Conservation (phyloP, 2,113 vertebrate genomes). For the Rhadina sibilatrix region DNA sequence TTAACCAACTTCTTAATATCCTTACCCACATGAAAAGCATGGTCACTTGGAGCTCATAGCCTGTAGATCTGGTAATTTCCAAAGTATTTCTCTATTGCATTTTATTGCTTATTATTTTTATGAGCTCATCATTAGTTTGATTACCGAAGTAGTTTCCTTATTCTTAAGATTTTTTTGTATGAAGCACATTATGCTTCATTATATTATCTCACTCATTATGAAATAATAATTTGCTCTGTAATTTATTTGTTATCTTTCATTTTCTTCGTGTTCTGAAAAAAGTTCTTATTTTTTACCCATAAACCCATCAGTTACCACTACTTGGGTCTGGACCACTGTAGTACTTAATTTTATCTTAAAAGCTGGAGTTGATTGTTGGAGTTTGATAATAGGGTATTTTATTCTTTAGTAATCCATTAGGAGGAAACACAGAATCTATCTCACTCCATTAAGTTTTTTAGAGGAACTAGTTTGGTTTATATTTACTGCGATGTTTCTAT, state of each 20-base stretch:
- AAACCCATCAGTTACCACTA: background rate
- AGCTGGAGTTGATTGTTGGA: background rate
- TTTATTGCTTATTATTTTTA: constrained; percentile 1
- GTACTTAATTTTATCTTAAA: background rate
- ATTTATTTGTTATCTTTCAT: background rate
- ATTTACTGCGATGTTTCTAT: background rate
- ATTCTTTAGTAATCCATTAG: background rate
- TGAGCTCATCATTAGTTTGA: background rate
- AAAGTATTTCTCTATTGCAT: background rate
- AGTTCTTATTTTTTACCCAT: background rate
- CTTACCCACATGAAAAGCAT: background rate
- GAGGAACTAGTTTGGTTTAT: background rate
- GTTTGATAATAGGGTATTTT: background rate
- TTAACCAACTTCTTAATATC: background rate
- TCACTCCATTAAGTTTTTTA: background rate
- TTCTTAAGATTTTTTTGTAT: background rate
- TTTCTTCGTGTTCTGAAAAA: background rate
- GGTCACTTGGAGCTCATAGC: background rate
- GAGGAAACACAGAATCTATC: background rate
- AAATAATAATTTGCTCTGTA: background rate
- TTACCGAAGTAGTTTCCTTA: background rate
- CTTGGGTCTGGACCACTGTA: background rate
- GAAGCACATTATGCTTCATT: too few relatives aligned
- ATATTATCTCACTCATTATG: background rate
- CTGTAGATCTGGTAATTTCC: background rate